Base-by-base conservation (phyloP, 2,797 vertebrate species). In the Champsocephalus gunnari region DNA sequence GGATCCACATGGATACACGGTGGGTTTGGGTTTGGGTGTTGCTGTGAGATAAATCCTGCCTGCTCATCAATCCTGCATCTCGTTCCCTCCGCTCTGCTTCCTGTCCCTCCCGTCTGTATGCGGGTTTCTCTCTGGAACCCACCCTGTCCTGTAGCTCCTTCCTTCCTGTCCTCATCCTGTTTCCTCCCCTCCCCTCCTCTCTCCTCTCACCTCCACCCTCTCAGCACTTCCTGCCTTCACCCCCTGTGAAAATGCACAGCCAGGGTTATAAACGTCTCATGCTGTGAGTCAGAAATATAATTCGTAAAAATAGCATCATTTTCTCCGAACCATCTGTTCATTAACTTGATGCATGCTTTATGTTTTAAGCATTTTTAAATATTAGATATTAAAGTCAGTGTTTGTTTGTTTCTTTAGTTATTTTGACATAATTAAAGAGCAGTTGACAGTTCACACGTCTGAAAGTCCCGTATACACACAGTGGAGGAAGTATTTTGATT, bases 101-200 rank as follows among this genome's bases (percentile, higher is more conserved):
- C 83, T 79, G 59, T 73, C 41, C 68, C 80, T 38, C 82, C 79
- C 84, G 63, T 83, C 63, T 80, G 66, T 82, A 84, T 84, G 75
- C 73, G 69, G 60, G 57, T 53, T 71, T 7, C 19, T 48, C n/a
- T 77, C 56, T 69, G 54, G 28, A 8, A 61, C 73, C 85, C 78
- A 77, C 81, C 73, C 77, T 65, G 54, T 82, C 77, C 82, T 61
- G 65, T 57, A 38, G 34, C 51, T 87, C 76, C 60, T 79, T 84
- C 84, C 86, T 84, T 86, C 87, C 85, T 87, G 81, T 73, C 77
- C n/a, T 84, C 84, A 74, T 89, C 81, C 87, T 85, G 87, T 83
- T 85, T 81, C 88, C 90, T 72, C 65, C 66, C 75, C 61, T 58
- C 34, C 4, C 28, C 28, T 5, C 28, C 28, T 5, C 28, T 1